phyloP scores from a whole-genome alignment of 2,113 vertebrate genomes.

The Tachycineta bicolor region DNA sequence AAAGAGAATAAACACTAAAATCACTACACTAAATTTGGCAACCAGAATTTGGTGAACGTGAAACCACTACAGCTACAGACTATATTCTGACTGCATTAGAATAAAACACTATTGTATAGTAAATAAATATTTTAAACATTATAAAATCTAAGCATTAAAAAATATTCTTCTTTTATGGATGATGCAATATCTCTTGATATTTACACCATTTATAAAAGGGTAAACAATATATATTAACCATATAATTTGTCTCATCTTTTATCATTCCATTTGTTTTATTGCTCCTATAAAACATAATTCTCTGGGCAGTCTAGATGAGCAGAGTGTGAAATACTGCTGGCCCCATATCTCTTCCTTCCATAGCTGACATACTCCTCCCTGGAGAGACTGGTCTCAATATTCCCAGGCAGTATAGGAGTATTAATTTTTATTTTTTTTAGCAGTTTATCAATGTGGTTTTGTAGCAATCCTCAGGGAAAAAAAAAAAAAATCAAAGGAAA shows the following conservation, averaged over 20 bases:
- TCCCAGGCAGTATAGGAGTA: neutral
- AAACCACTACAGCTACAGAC: neutral
- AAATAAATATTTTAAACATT: neutral
- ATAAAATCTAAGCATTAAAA: neutral
- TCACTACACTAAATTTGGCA: no score
- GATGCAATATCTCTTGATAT: neutral
- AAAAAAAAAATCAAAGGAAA: neutral
- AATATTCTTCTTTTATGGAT: neutral
- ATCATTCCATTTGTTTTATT: constrained; percentile 15
- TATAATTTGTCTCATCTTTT: neutral
- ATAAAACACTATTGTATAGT: neutral
- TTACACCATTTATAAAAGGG: constrained; percentile 1
- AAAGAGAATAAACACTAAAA: no score
- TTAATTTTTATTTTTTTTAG: neutral
- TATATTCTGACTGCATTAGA: neutral
- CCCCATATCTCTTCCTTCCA: neutral
- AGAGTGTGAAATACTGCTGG: neutral
- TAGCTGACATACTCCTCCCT: neutral
- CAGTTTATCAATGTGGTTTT: neutral
- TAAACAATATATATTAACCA: constrained; percentile 9
- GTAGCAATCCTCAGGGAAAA: neutral
- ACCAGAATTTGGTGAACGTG: no score
- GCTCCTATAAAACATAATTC: neutral
- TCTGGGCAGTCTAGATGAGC: neutral
- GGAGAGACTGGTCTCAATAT: neutral